A percentile compares a stretch with the other conserved stretches of the same genome.
phyloP scores from a whole-genome alignment of 2,888 invertebrate genomes.

The Chaetogeoica ovagalla region DNA sequence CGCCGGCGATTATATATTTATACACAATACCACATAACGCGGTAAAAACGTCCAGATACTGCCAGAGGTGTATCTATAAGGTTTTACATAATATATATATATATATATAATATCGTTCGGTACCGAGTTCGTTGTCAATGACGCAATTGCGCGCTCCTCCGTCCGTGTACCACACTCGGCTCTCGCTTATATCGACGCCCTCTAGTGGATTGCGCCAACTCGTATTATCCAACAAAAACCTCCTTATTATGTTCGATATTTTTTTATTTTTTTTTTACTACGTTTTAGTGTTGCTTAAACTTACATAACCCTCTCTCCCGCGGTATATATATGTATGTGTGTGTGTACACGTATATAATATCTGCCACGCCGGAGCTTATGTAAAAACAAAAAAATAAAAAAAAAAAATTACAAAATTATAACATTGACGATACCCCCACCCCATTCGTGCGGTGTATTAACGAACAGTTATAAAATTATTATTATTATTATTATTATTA shows the following conservation, averaged over 20 bases:
- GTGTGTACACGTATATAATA: neutral
- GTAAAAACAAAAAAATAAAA: conserved; percentile 32
- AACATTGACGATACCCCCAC: neutral
- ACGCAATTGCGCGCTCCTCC: conserved; percentile 32
- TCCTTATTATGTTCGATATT: conserved; percentile 28
- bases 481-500: too few species aligned
- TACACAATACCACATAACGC: neutral
- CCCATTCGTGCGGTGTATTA: too few species aligned
- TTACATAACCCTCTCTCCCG: conserved; percentile 32
- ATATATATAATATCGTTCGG: neutral
- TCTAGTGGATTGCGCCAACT: conserved; percentile 50
- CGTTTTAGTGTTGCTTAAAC: conserved; percentile 31
- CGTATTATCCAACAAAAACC: conserved; percentile 44
- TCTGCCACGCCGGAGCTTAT: conserved; percentile 20
- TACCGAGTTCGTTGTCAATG: conserved; percentile 41
- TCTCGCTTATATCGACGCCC: conserved; percentile 38
- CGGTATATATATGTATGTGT: too few species aligned
- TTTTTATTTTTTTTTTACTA: conserved; percentile 4
- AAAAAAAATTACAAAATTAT: neutral
- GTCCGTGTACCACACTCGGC: neutral
- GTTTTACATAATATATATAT: conserved; percentile 43
- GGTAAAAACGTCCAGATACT: conserved; percentile 23
- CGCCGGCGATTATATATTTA: too few species aligned
- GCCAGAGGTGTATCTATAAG: conserved; percentile 46
- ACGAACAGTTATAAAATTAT: too few species aligned